Conservation (phyloP, 53 echinoderm and acorn worm genomes). For the Crossaster papposus region DNA sequence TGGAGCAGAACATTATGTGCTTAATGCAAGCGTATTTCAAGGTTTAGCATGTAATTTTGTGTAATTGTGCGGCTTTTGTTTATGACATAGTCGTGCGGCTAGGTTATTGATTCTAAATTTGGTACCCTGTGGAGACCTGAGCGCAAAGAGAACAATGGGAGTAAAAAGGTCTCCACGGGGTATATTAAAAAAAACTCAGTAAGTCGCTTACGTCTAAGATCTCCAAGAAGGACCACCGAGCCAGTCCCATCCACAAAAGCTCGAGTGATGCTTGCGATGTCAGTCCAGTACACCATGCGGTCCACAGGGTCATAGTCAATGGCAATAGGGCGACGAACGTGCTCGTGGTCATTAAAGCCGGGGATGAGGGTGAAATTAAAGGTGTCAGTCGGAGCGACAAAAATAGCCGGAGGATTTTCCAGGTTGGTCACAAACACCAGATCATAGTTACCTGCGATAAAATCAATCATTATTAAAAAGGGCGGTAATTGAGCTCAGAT, state of each 20-base stretch:
- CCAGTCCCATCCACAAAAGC: constrained; percentile 41
- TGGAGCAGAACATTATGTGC: no score
- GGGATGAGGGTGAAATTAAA: constrained; percentile 51
- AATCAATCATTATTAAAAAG: neutral
- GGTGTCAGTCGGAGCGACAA: constrained; percentile 30
- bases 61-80: no score
- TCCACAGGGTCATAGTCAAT: constrained; percentile 51
- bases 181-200: no score
- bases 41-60: no score
- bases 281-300: constrained; percentile 54
- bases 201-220: neutral
- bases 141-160: no score
- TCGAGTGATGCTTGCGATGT: constrained; percentile 8
- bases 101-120: no score
- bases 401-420: neutral
- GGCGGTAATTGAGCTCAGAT: neutral
- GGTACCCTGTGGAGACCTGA: no score
- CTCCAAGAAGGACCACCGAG: neutral
- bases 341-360: neutral
- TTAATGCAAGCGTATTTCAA: no score
- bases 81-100: no score
- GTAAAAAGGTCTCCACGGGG: no score
- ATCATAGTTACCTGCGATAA: neutral
- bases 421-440: constrained; percentile 44
- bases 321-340: constrained; percentile 14